phyloP scores from a whole-genome alignment of 2,113 vertebrate species.

The Nyctibius bracteatus region DNA sequence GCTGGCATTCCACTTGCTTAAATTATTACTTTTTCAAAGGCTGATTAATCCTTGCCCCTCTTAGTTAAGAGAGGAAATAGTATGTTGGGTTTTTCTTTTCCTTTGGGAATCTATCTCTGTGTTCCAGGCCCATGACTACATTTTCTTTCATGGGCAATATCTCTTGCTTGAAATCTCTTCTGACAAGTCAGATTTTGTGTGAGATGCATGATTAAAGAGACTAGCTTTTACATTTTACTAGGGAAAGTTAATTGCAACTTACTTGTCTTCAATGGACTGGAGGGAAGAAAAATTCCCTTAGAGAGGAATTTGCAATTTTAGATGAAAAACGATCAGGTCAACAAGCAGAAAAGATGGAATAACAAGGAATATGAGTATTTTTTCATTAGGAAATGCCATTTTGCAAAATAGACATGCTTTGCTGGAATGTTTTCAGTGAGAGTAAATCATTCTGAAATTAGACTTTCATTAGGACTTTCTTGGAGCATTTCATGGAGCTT shows the following conservation, averaged over 20 bases:
- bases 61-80: constrained; percentile 48
- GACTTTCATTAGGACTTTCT: background rate
- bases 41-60: constrained; percentile 42
- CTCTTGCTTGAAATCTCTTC: background rate
- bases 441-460: constrained; percentile 9
- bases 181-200: constrained; percentile 2
- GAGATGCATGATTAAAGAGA: background rate
- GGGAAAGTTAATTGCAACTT: background rate
- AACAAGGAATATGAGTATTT: background rate
- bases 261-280: background rate
- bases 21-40: constrained; percentile 64
- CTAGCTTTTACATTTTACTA: background rate
- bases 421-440: background rate
- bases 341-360: background rate
- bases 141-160: background rate
- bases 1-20: constrained; percentile 58
- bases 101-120: background rate
- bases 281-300: background rate
- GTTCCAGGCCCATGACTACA: background rate
- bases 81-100: background rate
- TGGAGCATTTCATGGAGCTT: background rate
- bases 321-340: background rate
- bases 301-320: background rate
- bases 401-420: background rate
- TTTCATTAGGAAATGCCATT: background rate